Evolutionary conservation across 2,888 invertebrate species (phyloP).

Genomic region (Ennomos quercinarius): DNA sequence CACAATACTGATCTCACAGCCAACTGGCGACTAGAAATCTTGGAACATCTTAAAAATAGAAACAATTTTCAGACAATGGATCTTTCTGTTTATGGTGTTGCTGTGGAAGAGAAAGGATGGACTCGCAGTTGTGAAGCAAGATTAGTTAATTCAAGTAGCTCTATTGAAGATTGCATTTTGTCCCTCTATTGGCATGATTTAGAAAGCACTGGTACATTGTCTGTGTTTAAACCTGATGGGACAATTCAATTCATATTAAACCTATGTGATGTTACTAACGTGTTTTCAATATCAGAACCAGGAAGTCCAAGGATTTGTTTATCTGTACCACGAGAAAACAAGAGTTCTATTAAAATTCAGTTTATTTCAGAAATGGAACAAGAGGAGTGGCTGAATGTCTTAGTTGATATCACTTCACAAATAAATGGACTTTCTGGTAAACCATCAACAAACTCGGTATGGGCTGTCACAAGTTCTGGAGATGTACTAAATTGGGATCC

Average conservation of each 20-base stretch:
- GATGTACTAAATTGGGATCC: conserved; percentile 94
- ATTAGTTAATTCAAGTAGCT: conserved; percentile 82
- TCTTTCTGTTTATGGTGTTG: conserved; percentile 88
- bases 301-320: conserved; percentile 91
- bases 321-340: conserved; percentile 88
- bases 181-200: conserved; percentile 93
- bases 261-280: conserved; percentile 91
- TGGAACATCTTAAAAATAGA: conserved; percentile 88
- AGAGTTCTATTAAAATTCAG: conserved; percentile 88
- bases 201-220: conserved; percentile 90
- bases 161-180: conserved; percentile 90
- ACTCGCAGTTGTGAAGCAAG: conserved; percentile 93
- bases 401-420: conserved; percentile 91
- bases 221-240: conserved; percentile 91
- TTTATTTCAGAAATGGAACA: conserved; percentile 93
- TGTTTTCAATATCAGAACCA: conserved; percentile 92
- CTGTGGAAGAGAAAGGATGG: conserved; percentile 95
- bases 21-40: conserved; percentile 91
- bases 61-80: conserved; percentile 78
- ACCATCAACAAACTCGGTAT: conserved; percentile 90
- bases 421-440: conserved; percentile 89
- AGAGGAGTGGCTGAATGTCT: conserved; percentile 95
- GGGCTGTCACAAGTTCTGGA: conserved; percentile 92
- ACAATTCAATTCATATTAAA: conserved; percentile 90
- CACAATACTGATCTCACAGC: conserved; percentile 88